Conservation (phyloP, 1,140 invertebrate genomes). For the Pogonus chalceus region DNA sequence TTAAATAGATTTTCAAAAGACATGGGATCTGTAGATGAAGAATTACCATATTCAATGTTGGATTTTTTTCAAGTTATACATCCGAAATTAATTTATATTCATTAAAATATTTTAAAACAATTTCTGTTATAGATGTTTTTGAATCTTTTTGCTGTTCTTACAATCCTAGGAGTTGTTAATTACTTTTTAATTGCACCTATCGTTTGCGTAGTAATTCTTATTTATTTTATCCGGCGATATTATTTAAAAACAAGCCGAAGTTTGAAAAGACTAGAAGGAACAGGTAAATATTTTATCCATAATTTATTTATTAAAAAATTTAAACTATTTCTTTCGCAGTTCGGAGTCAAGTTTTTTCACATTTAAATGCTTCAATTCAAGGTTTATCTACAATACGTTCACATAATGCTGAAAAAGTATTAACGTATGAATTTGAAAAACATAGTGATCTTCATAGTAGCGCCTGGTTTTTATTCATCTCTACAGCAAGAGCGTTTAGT, state of each 20-base stretch:
- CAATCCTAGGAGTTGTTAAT: slow-evolving; percentile 37
- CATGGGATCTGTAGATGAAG: slow-evolving; percentile 59
- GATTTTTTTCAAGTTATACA: slow-evolving; percentile 39
- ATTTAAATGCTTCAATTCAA: slow-evolving; percentile 52
- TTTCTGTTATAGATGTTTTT: slow-evolving; percentile 37
- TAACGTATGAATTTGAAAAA: slow-evolving; percentile 44
- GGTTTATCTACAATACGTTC: slow-evolving; percentile 59
- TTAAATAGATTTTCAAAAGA: slow-evolving; percentile 67
- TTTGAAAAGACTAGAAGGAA: slow-evolving; percentile 55
- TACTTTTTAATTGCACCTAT: slow-evolving; percentile 54
- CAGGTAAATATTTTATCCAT: slow-evolving; percentile 23
- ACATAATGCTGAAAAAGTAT: slow-evolving; percentile 41
- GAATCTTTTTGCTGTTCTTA: slow-evolving; percentile 25
- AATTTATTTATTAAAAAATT: not conserved
- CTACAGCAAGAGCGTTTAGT: slow-evolving; percentile 57
- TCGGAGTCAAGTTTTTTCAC: slow-evolving; percentile 57
- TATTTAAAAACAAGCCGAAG: slow-evolving; percentile 55
- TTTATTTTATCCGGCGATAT: slow-evolving; percentile 61
- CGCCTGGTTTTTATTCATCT: slow-evolving; percentile 53
- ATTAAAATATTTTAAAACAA: slow-evolving; percentile 24
- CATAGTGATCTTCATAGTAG: slow-evolving; percentile 37
- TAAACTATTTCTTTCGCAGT: slow-evolving; percentile 29
- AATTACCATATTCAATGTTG: slow-evolving; percentile 49
- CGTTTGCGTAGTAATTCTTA: slow-evolving; percentile 52
- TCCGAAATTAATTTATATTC: not conserved